phyloP scores from a whole-genome alignment of 2,113 vertebrate species.

The Macquaria ambigua region DNA sequence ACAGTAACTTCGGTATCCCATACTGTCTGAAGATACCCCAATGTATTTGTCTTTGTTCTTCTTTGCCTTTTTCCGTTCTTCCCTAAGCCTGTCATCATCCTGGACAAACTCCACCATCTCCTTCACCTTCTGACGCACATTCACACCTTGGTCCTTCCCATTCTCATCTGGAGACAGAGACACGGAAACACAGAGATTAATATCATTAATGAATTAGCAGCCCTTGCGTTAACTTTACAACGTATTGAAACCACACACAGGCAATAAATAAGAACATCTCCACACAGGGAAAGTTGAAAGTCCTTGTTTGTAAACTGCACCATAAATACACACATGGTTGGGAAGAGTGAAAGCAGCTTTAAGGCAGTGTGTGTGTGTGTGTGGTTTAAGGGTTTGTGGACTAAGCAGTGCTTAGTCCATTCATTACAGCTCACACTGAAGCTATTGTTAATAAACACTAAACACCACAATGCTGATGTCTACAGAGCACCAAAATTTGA shows the following conservation, averaged over 20 bases:
- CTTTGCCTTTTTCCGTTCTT: constrained; percentile 98
- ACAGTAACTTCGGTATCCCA: constrained; percentile 91
- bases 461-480: constrained; percentile 10
- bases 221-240: neutral
- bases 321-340: constrained; percentile 32
- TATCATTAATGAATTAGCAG: neutral
- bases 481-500: neutral
- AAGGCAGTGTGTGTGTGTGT: neutral
- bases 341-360: constrained; percentile 64
- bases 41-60: constrained; percentile 99
- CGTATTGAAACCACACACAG: neutral
- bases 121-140: constrained; percentile 98
- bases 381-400: constrained; percentile 51
- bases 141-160: constrained; percentile 98
- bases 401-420: constrained; percentile 72
- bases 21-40: constrained; percentile 94
- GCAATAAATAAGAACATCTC: neutral
- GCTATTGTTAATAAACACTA: constrained; percentile 82
- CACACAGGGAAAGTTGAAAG: neutral
- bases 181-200: neutral
- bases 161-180: constrained; percentile 89
- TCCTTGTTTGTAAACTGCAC: constrained; percentile 21
- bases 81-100: constrained; percentile 96
- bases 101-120: constrained; percentile 97
- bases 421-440: constrained; percentile 91